Conservation (phyloP, 2,113 vertebrate species). For the Budorcas taxicolor region DNA sequence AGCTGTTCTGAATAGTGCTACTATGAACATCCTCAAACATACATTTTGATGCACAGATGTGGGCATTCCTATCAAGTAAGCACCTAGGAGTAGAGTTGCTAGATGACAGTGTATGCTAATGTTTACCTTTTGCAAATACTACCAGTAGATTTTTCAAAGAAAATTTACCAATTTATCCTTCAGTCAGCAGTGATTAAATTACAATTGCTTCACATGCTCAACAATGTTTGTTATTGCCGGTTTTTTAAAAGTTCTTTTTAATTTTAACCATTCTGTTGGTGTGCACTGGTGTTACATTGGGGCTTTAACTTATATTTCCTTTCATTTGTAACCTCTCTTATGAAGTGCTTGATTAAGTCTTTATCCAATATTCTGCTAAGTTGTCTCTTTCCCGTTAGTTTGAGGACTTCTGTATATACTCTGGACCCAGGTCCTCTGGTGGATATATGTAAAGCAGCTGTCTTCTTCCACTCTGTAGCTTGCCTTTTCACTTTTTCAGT, state of each 20-base stretch:
- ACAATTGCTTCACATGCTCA: not conserved
- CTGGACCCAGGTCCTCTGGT: not conserved
- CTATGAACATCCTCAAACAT: not conserved
- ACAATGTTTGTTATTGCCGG: not conserved
- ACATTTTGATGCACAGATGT: not conserved
- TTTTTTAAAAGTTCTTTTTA: not conserved
- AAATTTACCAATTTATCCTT: not conserved
- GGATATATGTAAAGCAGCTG: not conserved
- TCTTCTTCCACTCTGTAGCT: not conserved
- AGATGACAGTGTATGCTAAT: not conserved
- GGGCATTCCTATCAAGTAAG: not conserved
- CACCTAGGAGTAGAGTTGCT: not conserved
- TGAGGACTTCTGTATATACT: not conserved
- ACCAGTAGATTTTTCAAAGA: not conserved
- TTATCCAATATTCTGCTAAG: not conserved
- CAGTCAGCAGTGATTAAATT: not conserved
- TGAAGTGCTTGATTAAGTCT: not conserved
- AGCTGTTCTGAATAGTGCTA: not conserved
- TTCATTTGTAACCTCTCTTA: not conserved
- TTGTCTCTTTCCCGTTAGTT: not conserved
- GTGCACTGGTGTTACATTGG: not conserved
- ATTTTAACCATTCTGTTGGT: not conserved
- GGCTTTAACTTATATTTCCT: not conserved
- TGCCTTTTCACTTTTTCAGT: not conserved
- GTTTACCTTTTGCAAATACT: not conserved